phyloP scores from a whole-genome alignment of 2,797 vertebrate species.

The Anguilla anguilla region DNA sequence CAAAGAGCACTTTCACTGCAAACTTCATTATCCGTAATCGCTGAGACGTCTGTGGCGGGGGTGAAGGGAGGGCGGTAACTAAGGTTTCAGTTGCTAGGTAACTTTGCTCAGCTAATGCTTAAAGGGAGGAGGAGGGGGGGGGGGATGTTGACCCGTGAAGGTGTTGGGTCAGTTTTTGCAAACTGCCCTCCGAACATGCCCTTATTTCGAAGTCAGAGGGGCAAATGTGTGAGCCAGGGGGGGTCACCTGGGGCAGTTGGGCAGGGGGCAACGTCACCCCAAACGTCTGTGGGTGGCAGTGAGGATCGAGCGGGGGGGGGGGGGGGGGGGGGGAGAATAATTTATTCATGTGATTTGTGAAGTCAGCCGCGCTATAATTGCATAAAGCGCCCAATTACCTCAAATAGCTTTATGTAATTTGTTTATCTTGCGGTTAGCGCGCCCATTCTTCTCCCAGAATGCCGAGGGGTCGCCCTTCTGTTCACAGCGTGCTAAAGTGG shows the following conservation, averaged over 20 bases:
- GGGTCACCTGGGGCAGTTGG: too few species aligned
- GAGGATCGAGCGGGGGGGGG: too few species aligned
- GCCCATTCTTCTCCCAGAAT: background rate
- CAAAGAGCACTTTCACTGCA: background rate
- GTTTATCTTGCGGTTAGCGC: background rate
- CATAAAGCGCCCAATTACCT: background rate
- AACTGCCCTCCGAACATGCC: background rate
- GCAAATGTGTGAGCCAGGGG: background rate
- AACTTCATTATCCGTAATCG: background rate
- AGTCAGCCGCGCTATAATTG: background rate
- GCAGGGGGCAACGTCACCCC: too few species aligned
- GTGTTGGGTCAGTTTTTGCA: background rate
- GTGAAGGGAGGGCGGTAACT: background rate
- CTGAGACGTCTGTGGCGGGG: background rate
- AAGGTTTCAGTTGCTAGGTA: background rate
- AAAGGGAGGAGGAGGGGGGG: too few species aligned
- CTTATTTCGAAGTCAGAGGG: background rate
- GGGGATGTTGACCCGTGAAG: background rate
- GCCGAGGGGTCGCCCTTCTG: background rate
- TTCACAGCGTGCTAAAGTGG: background rate
- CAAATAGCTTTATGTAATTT: background rate
- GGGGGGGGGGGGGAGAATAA: background rate
- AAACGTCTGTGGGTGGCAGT: too few species aligned
- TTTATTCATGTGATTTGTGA: background rate
- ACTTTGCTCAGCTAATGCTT: constrained; percentile 1